A percentile compares a stretch with the other conserved stretches of the same genome.
phyloP scores from a whole-genome alignment of 2,797 vertebrate species.

The Acridotheres tristis region DNA sequence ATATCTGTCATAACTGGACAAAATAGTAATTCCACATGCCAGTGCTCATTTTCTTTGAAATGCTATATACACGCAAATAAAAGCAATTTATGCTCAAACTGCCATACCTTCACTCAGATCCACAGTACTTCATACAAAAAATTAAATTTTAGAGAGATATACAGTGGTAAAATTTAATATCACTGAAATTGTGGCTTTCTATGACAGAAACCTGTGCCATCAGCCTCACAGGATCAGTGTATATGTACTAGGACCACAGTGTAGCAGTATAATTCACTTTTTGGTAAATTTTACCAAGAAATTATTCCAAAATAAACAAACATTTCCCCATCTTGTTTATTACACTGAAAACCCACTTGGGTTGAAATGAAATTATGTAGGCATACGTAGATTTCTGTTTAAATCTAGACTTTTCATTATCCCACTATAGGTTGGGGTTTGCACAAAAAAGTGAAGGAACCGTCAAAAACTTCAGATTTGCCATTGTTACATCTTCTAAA shows the following conservation, averaged over 20 bases:
- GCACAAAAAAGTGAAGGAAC: background rate
- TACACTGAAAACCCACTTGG: background rate
- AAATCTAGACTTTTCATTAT: background rate
- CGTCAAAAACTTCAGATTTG: background rate
- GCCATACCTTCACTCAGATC: background rate
- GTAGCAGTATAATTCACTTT: background rate
- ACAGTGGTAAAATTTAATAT: background rate
- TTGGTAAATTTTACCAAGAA: background rate
- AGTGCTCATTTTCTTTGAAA: background rate
- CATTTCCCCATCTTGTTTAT: background rate
- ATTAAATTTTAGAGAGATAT: background rate
- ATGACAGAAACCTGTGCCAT: background rate
- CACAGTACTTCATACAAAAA: background rate
- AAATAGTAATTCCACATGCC: background rate
- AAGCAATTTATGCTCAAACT: background rate
- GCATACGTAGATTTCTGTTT: background rate
- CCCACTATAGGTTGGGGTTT: accelerated
- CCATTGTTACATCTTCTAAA: background rate
- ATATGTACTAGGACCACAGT: background rate
- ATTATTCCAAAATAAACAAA: background rate
- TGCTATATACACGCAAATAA: accelerated
- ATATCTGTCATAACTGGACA: background rate
- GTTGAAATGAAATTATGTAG: background rate
- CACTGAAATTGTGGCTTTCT: background rate
- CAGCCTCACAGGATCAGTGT: background rate